Percentiles rank a stretch among this genome's conserved stretches.
These are phyloP conservation scores for Procambarus clarkii DNA, from an alignment of 1,140 invertebrate genomes.

Conservation along the genomic window DNA sequence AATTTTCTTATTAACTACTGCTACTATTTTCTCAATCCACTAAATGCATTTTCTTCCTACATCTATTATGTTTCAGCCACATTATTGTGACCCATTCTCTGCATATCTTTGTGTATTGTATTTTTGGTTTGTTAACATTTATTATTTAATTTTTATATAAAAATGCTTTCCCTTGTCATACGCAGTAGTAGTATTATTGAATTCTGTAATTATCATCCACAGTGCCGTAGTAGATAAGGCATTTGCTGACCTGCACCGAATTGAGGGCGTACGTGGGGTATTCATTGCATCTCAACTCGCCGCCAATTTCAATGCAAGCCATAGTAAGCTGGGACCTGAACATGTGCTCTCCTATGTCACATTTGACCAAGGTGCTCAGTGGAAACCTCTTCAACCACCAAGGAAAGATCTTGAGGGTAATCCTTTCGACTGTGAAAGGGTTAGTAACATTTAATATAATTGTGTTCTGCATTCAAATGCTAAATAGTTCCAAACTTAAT, in stretches of 20 bases:
- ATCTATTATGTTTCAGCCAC: no score
- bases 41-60: no score
- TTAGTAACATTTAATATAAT: constrained; percentile 73
- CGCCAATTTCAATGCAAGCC: constrained; percentile 74
- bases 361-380: constrained; percentile 90
- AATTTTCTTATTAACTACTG: no score
- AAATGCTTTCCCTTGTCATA: no score
- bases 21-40: no score
- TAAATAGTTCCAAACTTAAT: no score
- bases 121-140: no score
- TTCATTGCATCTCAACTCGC: constrained; percentile 90
- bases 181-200: not conserved
- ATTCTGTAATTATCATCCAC: not conserved
- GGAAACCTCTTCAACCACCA: constrained; percentile 85
- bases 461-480: no score
- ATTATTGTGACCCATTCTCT: no score
- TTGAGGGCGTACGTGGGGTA: constrained; percentile 89
- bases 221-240: constrained; percentile 82
- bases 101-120: no score
- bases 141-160: no score
- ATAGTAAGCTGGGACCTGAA: constrained; percentile 82
- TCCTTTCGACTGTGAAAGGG: constrained; percentile 80
- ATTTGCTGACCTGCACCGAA: constrained; percentile 93
- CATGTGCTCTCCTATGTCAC: constrained; percentile 88
- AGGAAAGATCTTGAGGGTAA: constrained; percentile 82